Evolutionary conservation across 2,888 invertebrate genomes (phyloP).

Genomic region (Cheiracanthium punctorium): DNA sequence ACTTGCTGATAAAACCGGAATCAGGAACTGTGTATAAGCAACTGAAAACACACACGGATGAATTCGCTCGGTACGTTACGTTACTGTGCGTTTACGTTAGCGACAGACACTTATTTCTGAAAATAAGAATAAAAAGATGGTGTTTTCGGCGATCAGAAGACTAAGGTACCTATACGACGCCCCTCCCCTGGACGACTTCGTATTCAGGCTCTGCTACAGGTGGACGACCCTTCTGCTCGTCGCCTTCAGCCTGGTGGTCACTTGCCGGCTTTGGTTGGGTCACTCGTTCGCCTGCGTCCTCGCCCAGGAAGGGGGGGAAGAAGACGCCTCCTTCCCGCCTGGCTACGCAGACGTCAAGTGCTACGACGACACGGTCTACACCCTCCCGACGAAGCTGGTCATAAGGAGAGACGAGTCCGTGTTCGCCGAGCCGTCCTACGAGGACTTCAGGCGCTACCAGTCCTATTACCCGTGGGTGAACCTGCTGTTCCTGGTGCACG

Average conservation of each 20-base stretch:
- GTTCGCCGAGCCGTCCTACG: not conserved
- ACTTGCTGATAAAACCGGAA: no score
- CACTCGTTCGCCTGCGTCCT: conserved; percentile 29
- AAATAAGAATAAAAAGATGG: no score
- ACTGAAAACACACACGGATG: no score
- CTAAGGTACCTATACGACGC: no score
- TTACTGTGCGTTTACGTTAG: no score
- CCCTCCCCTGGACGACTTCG: conserved; percentile 30
- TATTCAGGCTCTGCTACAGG: conserved; percentile 41
- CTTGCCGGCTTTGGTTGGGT: conserved; percentile 39
- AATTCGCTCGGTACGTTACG: no score
- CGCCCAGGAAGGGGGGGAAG: not conserved
- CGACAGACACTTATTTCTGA: no score
- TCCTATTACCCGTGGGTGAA: conserved; percentile 51
- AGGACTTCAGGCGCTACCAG: conserved; percentile 13
- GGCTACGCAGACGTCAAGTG: conserved; percentile 20
- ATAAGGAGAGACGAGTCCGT: not conserved
- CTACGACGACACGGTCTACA: conserved; percentile 25
- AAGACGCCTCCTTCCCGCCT: no score
- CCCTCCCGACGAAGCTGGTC: conserved; percentile 1
- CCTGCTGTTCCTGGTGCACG: conserved; percentile 43
- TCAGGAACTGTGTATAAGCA: no score
- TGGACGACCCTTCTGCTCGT: conserved; percentile 46
- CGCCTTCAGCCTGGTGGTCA: conserved; percentile 35
- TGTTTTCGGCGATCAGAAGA: no score